Conservation (phyloP, 2,113 vertebrate species). For the Pteruthius melanotis region DNA sequence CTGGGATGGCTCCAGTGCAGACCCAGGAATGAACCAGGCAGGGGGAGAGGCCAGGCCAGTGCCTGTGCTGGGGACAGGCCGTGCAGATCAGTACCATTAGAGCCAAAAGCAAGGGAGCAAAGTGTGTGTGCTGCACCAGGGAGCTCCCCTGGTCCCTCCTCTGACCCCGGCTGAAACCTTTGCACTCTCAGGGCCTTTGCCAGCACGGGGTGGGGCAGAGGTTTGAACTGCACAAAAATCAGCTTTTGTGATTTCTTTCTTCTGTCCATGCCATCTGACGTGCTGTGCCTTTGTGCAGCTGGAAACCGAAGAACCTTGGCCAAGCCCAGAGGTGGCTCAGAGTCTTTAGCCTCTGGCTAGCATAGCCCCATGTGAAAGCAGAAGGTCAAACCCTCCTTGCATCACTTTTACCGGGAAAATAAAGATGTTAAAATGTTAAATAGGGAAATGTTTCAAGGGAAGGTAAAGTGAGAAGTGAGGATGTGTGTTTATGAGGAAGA, state of each 20-base stretch:
- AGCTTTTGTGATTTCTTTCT: neutral
- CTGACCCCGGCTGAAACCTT: neutral
- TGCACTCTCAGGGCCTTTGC: accelerated
- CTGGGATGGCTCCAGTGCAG: neutral
- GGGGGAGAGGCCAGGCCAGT: neutral
- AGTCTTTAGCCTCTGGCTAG: neutral
- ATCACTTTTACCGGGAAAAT: neutral
- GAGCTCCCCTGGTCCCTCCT: neutral
- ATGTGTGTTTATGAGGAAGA: neutral
- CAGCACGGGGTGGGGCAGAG: neutral
- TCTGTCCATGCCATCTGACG: accelerated
- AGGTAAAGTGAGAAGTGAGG: neutral
- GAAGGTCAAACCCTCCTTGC: neutral
- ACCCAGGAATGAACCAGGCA: neutral
- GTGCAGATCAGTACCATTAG: neutral
- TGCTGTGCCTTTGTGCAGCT: neutral
- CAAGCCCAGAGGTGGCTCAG: neutral
- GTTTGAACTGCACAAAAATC: neutral
- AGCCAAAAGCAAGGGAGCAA: neutral
- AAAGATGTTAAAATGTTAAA: neutral
- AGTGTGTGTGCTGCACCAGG: neutral
- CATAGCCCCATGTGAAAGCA: neutral
- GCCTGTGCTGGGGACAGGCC: neutral
- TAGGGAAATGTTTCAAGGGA: neutral
- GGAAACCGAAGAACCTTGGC: neutral